Conservation (phyloP, 2,113 vertebrate genomes). For the Sinocyclocheilus grahami region DNA sequence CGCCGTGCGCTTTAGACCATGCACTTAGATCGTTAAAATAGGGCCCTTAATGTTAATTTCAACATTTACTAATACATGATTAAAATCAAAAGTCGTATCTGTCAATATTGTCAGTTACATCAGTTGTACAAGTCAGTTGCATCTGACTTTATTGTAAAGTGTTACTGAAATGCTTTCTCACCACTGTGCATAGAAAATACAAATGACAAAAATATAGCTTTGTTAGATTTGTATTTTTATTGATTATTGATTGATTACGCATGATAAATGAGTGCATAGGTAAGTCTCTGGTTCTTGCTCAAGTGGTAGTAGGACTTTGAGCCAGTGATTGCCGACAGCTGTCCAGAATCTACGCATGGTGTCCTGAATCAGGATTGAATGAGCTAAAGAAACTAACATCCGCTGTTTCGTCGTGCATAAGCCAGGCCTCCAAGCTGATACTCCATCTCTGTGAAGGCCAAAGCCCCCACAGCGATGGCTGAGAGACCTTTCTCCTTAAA, state of each 20-base stretch:
- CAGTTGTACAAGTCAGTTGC: neutral
- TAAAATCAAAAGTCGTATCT: neutral
- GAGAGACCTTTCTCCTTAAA: slow-evolving; percentile 76
- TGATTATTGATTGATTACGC: neutral
- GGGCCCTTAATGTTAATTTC: neutral
- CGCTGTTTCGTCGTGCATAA: slow-evolving; percentile 74
- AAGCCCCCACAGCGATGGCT: slow-evolving; percentile 68
- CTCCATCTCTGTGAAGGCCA: slow-evolving; percentile 79
- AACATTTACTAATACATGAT: neutral
- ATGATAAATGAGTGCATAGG: neutral
- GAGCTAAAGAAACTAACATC: slow-evolving; percentile 61
- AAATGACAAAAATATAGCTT: neutral
- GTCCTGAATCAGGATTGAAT: slow-evolving; percentile 15
- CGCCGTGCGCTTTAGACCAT: no score
- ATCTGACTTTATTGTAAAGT: neutral
- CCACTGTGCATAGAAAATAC: neutral
- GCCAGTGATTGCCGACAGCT: neutral
- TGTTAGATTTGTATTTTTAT: neutral
- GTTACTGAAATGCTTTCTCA: slow-evolving; percentile 1
- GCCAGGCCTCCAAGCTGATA: slow-evolving; percentile 69
- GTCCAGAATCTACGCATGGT: neutral
- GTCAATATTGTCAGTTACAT: neutral
- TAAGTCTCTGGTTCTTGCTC: slow-evolving; percentile 20
- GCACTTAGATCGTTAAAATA: no score
- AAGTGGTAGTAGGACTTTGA: neutral